These are phyloP conservation scores for Spheniscus mendiculus DNA, from an alignment of 2,113 vertebrate species.

Conservation along the genomic window DNA sequence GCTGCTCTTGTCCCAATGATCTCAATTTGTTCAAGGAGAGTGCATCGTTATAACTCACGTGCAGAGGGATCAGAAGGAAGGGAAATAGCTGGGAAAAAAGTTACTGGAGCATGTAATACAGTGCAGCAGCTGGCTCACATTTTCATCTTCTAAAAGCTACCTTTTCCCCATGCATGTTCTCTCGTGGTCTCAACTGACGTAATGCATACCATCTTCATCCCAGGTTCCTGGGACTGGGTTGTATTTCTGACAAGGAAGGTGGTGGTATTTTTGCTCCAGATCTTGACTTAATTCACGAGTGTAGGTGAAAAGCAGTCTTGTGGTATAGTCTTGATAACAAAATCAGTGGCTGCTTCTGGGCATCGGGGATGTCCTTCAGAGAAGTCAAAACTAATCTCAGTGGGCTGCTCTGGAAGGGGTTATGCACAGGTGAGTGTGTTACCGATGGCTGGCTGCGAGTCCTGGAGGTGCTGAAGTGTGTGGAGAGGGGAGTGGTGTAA, in stretches of 20 bases:
- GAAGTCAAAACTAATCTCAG: not conserved
- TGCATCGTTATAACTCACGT: not conserved
- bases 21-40: not conserved
- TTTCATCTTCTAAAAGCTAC: not conserved
- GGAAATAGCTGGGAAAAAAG: not conserved
- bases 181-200: not conserved
- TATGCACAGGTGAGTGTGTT: fast-evolving
- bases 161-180: fast-evolving
- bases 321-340: not conserved
- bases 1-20: not conserved
- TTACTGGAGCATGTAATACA: conserved; percentile 10
- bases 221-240: not conserved
- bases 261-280: not conserved
- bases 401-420: not conserved
- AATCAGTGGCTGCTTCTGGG: not conserved
- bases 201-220: not conserved
- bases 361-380: fast-evolving
- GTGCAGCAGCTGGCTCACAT: not conserved
- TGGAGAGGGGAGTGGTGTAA: not conserved
- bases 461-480: not conserved
- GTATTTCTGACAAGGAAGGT: not conserved
- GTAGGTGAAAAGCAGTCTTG: not conserved
- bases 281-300: not conserved
- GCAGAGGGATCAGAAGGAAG: not conserved
- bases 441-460: fast-evolving